Base-by-base conservation (phyloP, 2,113 vertebrate genomes). In the Sphyrna mokarran region DNA sequence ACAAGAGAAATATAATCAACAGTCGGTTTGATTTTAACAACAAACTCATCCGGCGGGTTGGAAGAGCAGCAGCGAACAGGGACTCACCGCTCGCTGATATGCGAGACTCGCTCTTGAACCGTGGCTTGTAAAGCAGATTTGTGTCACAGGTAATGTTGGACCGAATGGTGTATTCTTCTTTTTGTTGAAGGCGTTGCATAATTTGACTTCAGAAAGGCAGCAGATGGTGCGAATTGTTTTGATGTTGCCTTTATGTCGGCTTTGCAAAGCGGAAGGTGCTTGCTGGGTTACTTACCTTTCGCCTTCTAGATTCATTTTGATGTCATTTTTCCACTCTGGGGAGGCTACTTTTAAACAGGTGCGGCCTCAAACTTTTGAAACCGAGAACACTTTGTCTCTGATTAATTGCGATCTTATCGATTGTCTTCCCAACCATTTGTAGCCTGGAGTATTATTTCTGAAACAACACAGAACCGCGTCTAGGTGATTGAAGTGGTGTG, bases 51-150 rank as follows among this genome's bases (percentile, higher is more conserved):
- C 54, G 11, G 40, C 9, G 37, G 93, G 93, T 2, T 54, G 5
- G 68, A 43, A 76, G 1, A 22, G 22, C 69, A 72, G 40, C 54
- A 68, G 22, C 23, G 33, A 26, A 66, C 20, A 22, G 18, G 7
- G 40, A 72, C 14, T 54, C 70, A 70, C 40, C 69, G 68, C 94
- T 33, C 37, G 40, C 94, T 43, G 94, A 23, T 18, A 95, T 72
- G 69, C 69, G 40, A 72, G 94, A 54, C 26, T 95, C 37, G 61
- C 26, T 48, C 29, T 48, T 72, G 94, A 70, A 72, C 23, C 68
- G 40, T 95, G 94, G 94, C 94, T 70, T 54, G 68, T 95, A 68
- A 95, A 48, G 94, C 22, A 72, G 94, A 95, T 69, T 70, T 95
- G 22, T 95, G 11, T 70, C 68, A 72, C 94, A 95, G 94, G 94